phyloP scores from a whole-genome alignment of 1,140 invertebrate genomes.

The Elymnias hypermnestra region DNA sequence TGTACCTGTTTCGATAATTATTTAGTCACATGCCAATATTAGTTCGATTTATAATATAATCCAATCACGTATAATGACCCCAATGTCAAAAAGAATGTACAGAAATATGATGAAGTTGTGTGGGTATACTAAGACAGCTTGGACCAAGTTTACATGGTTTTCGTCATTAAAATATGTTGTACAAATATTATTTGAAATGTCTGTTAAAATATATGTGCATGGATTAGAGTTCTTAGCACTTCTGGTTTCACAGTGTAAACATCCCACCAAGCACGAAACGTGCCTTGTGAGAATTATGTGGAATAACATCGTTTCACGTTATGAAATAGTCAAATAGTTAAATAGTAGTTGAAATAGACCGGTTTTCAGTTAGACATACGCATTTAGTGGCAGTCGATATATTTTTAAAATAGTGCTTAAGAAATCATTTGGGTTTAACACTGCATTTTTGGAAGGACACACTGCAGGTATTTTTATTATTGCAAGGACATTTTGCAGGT shows the following conservation, averaged over 20 bases:
- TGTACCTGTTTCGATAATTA: not conserved
- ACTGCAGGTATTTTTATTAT: not conserved
- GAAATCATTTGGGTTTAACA: conserved; percentile 49
- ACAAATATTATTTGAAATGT: too few species aligned
- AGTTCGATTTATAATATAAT: not conserved
- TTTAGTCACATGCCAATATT: conserved; percentile 3
- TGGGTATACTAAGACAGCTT: too few species aligned
- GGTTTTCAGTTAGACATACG: conserved; percentile 71
- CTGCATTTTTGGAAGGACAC: conserved; percentile 25
- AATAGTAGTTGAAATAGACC: conserved; percentile 69
- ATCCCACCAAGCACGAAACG: conserved; percentile 30
- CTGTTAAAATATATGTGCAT: too few species aligned
- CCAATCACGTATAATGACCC: too few species aligned
- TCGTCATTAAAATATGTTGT: too few species aligned
- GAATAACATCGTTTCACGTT: conserved; percentile 37
- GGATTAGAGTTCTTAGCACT: conserved; percentile 2
- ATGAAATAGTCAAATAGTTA: conserved; percentile 67
- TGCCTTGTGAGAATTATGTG: conserved; percentile 41
- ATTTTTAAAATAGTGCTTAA: conserved; percentile 67
- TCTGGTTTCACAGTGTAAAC: conserved; percentile 24
- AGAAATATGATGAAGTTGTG: too few species aligned
- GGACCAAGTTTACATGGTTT: too few species aligned
- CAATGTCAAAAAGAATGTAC: too few species aligned
- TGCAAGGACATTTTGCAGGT: conserved; percentile 5
- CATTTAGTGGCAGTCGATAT: conserved; percentile 66